Evolutionary conservation across 1,140 invertebrate genomes (phyloP).

Genomic region (Galleria mellonella): DNA sequence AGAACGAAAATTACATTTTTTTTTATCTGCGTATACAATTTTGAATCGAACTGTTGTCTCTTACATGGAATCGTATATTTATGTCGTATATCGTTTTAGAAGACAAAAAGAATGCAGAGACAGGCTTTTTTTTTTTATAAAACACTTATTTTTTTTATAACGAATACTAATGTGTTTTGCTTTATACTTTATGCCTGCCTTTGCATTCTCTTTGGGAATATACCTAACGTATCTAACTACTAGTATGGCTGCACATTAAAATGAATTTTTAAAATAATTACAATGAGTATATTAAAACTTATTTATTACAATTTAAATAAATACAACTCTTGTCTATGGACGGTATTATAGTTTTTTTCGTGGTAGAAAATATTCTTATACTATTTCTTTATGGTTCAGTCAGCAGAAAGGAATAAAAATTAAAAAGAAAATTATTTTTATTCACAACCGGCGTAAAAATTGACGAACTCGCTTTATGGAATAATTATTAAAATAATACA

Average conservation of each 20-base stretch:
- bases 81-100: constrained; percentile 29
- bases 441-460: constrained; percentile 44
- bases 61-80: constrained; percentile 43
- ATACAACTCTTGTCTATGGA: constrained; percentile 57
- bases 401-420: constrained; percentile 14
- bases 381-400: constrained; percentile 34
- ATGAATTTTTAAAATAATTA: constrained; percentile 25
- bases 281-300: constrained; percentile 53
- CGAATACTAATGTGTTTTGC: background rate
- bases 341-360: constrained; percentile 52
- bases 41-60: constrained; percentile 41
- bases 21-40: constrained; percentile 53
- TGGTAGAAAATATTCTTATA: constrained; percentile 40
- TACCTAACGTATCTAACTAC: constrained; percentile 20
- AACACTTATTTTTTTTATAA: background rate
- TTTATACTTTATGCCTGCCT: background rate
- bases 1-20: constrained; percentile 29
- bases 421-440: constrained; percentile 24
- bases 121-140: background rate
- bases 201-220: background rate
- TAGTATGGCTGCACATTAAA: constrained; percentile 46
- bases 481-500: background rate
- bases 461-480: constrained; percentile 19
- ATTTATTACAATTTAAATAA: constrained; percentile 51
- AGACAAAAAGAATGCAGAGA: background rate